Conservation (phyloP, 2,888 invertebrate genomes). For the Drosophila flavopinicola region DNA sequence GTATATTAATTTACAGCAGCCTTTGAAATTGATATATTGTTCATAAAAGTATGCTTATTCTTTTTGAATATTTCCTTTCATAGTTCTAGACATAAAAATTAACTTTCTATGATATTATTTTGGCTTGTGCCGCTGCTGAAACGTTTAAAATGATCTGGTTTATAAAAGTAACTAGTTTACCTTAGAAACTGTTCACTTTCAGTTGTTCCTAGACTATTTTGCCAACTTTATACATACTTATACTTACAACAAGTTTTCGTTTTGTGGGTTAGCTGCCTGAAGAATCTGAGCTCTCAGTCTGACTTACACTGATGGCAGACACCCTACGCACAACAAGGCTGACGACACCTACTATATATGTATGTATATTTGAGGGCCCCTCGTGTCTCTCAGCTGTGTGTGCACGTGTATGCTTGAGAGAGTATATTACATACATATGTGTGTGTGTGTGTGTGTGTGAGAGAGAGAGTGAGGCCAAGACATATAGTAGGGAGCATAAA, state of each 20-base stretch:
- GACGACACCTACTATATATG: constrained; percentile 41
- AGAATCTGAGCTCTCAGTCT: constrained; percentile 2
- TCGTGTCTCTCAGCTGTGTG: constrained; percentile 8
- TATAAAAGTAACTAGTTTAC: no score
- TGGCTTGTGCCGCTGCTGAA: no score
- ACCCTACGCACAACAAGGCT: constrained; percentile 34
- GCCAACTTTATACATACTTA: no score
- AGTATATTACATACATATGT: constrained; percentile 3
- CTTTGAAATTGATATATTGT: no score
- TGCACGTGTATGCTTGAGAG: constrained; percentile 9
- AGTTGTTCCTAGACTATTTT: no score
- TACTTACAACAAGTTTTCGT: constrained; percentile 3
- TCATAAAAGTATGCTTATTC: no score
- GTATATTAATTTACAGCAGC: no score
- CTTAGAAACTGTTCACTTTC: no score
- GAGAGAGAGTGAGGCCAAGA: constrained; percentile 56
- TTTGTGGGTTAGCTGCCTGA: background rate
- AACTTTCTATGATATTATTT: no score
- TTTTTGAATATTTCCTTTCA: no score
- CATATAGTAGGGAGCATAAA: constrained; percentile 45
- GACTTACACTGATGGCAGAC: constrained; percentile 4
- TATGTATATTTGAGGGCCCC: constrained; percentile 14
- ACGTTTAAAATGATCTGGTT: no score
- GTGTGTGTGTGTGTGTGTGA: constrained; percentile 33
- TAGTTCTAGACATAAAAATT: no score